phyloP scores from a whole-genome alignment of 2,888 invertebrate species.

The Tetheella fluctuosa region DNA sequence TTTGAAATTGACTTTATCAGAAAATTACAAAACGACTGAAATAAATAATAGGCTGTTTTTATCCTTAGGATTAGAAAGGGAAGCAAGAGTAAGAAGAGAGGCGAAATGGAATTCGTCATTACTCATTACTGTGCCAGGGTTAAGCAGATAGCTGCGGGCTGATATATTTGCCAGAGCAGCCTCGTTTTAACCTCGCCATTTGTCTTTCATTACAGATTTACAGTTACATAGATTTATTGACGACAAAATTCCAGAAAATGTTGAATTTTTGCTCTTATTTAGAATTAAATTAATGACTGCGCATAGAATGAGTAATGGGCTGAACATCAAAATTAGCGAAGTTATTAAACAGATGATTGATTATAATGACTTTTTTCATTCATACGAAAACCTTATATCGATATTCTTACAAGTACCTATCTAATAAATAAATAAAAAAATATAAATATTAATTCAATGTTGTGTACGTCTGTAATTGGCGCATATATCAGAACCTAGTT shows the following conservation, averaged over 20 bases:
- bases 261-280: neutral
- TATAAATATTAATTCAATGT: no score
- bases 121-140: slow-evolving; percentile 20
- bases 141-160: slow-evolving; percentile 35
- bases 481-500: no score
- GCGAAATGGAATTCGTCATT: slow-evolving; percentile 18
- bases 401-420: neutral
- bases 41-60: no score
- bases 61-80: slow-evolving; percentile 17
- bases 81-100: neutral
- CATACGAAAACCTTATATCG: neutral
- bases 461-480: no score
- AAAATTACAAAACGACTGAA: no score
- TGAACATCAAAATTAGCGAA: neutral
- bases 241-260: neutral
- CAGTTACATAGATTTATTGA: slow-evolving; percentile 1
- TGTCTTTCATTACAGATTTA: slow-evolving; percentile 20
- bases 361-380: neutral
- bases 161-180: slow-evolving; percentile 28
- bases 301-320: neutral
- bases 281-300: neutral
- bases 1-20: no score
- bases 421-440: no score
- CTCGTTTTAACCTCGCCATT: slow-evolving; percentile 35
- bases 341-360: no score